phyloP scores from a whole-genome alignment of 2,113 vertebrate genomes.

The Melanostigma gelatinosum region DNA sequence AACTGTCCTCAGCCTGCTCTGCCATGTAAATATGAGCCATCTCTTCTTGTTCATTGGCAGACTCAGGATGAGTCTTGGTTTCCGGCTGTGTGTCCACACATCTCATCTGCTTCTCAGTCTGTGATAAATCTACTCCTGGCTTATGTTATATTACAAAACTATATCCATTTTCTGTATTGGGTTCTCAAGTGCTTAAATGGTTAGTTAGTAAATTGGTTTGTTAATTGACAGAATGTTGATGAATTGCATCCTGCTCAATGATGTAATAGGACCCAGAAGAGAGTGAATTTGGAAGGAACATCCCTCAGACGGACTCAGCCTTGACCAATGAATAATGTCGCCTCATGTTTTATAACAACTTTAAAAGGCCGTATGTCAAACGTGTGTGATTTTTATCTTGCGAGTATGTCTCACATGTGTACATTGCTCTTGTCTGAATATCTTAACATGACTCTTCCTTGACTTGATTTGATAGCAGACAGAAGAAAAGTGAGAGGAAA shows the following conservation, averaged over 20 bases:
- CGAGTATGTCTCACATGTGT: not conserved
- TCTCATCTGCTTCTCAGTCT: constrained; percentile 49
- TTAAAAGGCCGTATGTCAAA: not conserved
- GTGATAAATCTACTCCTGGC: constrained; percentile 24
- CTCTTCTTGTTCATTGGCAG: constrained; percentile 46
- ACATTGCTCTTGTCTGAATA: not conserved
- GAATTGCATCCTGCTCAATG: not conserved
- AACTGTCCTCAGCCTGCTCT: constrained; percentile 45
- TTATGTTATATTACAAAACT: not conserved
- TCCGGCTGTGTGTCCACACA: constrained; percentile 43
- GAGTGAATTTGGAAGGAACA: not conserved
- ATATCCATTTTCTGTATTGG: not conserved
- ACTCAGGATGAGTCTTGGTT: constrained; percentile 18
- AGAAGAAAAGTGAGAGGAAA: not conserved
- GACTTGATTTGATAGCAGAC: not conserved
- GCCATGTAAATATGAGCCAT: constrained; percentile 39
- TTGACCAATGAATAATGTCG: not conserved
- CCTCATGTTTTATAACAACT: not conserved
- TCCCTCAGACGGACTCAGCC: not conserved
- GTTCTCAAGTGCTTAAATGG: not conserved
- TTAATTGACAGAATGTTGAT: not conserved
- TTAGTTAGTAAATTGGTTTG: not conserved
- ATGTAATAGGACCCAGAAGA: not conserved
- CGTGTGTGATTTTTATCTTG: not conserved
- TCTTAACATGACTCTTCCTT: not conserved